Percentiles rank a stretch among this genome's conserved stretches.
Conservation (phyloP, 2,113 vertebrate species). For the Semnornis frantzii region DNA sequence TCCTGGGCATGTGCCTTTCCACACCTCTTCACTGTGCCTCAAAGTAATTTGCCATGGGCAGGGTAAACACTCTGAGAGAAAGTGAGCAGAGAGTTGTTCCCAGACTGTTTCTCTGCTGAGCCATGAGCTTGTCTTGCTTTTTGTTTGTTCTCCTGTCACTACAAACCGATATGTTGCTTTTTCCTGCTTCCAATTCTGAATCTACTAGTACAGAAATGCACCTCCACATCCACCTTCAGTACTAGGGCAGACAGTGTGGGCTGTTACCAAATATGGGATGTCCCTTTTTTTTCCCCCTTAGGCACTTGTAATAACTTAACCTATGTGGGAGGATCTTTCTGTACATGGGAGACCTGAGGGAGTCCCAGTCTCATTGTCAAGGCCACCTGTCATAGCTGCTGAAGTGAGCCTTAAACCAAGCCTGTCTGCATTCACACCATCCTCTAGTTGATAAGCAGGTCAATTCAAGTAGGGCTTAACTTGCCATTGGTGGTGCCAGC, state of each 20-base stretch:
- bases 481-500: neutral
- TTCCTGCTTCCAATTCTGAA: neutral
- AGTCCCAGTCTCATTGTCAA: neutral
- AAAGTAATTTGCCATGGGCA: accelerated
- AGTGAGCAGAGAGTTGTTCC: neutral
- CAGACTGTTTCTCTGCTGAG: neutral
- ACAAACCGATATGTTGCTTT: neutral
- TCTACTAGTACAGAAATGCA: neutral
- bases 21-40: neutral
- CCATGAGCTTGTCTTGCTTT: neutral
- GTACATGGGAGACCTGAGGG: neutral
- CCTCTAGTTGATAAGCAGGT: neutral
- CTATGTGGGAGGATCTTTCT: neutral
- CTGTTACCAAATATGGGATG: neutral
- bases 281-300: neutral
- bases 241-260: neutral
- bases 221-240: neutral
- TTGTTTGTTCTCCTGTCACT: neutral
- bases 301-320: neutral
- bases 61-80: neutral
- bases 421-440: neutral
- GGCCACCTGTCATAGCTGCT: accelerated
- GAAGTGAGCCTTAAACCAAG: neutral
- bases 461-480: neutral
- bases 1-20: neutral